A percentile compares a stretch with the other conserved stretches of the same genome.
Evolutionary conservation across 2,888 invertebrate genomes (phyloP).

Genomic region (Trachelus tabidus): DNA sequence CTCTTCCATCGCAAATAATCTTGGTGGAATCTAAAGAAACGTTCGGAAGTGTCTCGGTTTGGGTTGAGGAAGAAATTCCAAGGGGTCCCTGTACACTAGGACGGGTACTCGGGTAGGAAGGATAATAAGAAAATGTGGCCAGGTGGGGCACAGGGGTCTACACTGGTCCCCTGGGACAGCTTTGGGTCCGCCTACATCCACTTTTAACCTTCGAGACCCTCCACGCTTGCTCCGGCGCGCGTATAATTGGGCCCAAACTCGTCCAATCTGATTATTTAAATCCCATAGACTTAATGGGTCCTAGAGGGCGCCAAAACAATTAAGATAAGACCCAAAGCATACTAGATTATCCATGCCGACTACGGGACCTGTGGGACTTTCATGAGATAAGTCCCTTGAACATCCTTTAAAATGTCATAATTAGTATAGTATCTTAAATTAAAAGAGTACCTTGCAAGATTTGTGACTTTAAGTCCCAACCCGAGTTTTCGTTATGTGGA

Average conservation of each 20-base stretch:
- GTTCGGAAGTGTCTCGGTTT: background rate
- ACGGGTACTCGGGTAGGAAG: background rate
- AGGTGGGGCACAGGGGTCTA: slow-evolving; percentile 27
- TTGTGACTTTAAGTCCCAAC: background rate
- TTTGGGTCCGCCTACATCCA: slow-evolving; percentile 27
- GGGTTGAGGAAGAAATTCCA: background rate
- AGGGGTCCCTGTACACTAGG: background rate
- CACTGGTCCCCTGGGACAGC: slow-evolving; percentile 22
- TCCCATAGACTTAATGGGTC: slow-evolving; percentile 28
- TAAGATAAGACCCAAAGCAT: slow-evolving; percentile 29
- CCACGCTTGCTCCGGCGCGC: slow-evolving; percentile 23
- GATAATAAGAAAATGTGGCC: slow-evolving; percentile 18
- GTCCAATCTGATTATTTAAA: slow-evolving; percentile 35
- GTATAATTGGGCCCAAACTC: slow-evolving; percentile 34
- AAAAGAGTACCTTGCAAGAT: background rate
- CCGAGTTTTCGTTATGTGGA: background rate
- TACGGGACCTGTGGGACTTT: background rate
- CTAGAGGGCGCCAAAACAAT: slow-evolving; percentile 34
- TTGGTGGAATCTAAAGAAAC: background rate
- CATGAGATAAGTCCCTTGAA: background rate
- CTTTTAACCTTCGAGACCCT: slow-evolving; percentile 19
- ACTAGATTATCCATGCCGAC: background rate
- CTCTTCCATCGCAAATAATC: background rate
- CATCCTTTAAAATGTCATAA: background rate
- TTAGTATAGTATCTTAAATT: background rate